Evolutionary conservation across 2,113 vertebrate genomes (phyloP).

Genomic region (Lontra canadensis): DNA sequence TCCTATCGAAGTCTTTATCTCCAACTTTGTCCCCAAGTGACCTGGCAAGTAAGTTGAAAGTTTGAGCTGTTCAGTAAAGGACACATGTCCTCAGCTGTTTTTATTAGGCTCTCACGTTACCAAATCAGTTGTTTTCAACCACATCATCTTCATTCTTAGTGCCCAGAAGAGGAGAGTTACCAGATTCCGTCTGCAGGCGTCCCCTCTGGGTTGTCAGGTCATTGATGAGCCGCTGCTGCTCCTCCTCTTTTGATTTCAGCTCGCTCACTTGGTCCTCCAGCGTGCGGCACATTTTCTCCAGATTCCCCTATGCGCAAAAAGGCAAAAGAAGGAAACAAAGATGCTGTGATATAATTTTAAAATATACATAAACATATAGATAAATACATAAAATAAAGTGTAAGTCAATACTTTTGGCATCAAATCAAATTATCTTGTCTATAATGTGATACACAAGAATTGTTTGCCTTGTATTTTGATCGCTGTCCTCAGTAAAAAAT

Average conservation of each 20-base stretch:
- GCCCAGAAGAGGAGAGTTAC: constrained; percentile 51
- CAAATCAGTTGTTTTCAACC: background rate
- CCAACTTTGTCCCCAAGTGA: background rate
- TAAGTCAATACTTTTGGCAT: background rate
- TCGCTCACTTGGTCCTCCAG: constrained; percentile 89
- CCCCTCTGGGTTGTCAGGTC: constrained; percentile 82
- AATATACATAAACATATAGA: background rate
- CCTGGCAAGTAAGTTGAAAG: background rate
- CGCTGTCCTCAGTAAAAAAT: background rate
- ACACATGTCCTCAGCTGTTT: constrained; percentile 21
- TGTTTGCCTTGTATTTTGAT: constrained; percentile 1
- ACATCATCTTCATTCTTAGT: background rate
- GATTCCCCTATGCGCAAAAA: constrained; percentile 79
- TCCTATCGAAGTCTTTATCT: background rate
- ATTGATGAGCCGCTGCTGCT: constrained; percentile 85
- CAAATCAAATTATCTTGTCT: background rate
- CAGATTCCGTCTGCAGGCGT: constrained; percentile 78
- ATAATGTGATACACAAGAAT: background rate
- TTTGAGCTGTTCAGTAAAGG: background rate
- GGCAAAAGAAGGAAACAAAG: background rate
- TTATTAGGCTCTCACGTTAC: constrained; percentile 44
- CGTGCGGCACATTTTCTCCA: constrained; percentile 86
- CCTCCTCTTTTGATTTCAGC: constrained; percentile 86
- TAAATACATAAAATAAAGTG: background rate
- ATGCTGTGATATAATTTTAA: background rate